Conservation (phyloP, 2,797 vertebrate genomes). For the Phalloptychus januarius region DNA sequence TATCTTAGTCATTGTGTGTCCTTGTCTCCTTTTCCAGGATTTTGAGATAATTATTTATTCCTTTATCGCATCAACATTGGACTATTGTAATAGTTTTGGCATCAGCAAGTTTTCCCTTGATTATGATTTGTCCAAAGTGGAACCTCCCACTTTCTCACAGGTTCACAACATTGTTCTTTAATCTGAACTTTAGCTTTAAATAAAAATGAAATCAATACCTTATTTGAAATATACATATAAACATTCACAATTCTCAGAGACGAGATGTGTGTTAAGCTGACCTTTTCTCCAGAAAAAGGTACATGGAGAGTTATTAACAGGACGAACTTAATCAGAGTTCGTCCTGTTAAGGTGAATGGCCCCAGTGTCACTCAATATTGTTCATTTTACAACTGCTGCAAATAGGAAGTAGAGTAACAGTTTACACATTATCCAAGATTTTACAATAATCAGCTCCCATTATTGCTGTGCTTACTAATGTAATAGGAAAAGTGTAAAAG, state of each 20-base stretch:
- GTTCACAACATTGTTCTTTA: neutral
- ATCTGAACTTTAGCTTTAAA: neutral
- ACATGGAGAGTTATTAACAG: neutral
- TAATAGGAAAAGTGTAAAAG: neutral
- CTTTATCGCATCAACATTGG: neutral
- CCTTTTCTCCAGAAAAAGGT: slow-evolving; percentile 1
- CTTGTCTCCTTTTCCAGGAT: neutral
- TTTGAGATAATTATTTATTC: neutral
- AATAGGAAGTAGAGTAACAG: slow-evolving; percentile 14
- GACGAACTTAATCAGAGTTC: neutral
- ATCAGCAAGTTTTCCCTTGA: neutral
- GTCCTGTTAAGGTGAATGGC: slow-evolving; percentile 54
- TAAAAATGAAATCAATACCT: neutral
- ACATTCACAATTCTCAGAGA: neutral
- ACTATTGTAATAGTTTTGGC: neutral
- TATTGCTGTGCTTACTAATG: neutral
- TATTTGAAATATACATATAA: neutral
- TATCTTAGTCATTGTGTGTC: neutral
- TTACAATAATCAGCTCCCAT: neutral
- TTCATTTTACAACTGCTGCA: slow-evolving; percentile 2
- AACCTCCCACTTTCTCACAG: neutral
- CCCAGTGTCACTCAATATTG: slow-evolving; percentile 28
- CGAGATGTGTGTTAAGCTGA: neutral
- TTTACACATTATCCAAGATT: neutral
- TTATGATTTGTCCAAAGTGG: neutral